Base-by-base conservation (phyloP, 2,888 invertebrate genomes). In the Chromoteleia sp. region DNA sequence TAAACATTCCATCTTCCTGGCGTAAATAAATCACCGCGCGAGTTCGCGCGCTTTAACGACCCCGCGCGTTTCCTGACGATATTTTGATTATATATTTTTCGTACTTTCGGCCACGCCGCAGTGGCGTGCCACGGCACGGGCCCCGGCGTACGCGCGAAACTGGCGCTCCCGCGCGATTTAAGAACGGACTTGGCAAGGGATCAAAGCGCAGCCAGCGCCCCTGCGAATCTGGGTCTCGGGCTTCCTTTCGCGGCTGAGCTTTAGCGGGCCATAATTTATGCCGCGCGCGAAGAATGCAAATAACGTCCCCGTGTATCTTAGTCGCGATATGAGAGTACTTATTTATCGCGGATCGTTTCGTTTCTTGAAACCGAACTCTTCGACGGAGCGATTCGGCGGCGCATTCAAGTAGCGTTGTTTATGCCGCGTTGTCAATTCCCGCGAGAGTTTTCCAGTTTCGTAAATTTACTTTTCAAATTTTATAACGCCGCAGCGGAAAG, bases 131-230 rank as follows among this genome's bases (percentile, higher is more conserved):
- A n/a, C n/a, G n/a, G n/a, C n/a, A n/a, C n/a, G n/a, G n/a, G n/a
- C n/a, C n/a, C n/a, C n/a, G n/a, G n/a, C 7, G 45, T n/a, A 48
- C n/a, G 6, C 50, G 45, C 50, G 14, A 50, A 25, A 14, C 25
- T n/a, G 12, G 12, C 59, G 0, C 59, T 25, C 30, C 36, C n/a
- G 54, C 29, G 39, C 65, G 54, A 61, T 68, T 74, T 56, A 74
- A 80, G 61, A 74, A 45, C 29, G 54, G 54, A 76, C 52, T 82
- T 82, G 82, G 82, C 82, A 76, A 65, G 43, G 76, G 76, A 63
- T 80, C 82, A 82, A 82, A 76, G 76, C 68, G 73, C 54, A 80
- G 71, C 75, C 52, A 63, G 70, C 61, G 79, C 78, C 76, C 76
- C 59, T 58, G 36, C 56, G 67, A 82, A 82, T 82, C 79, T 80